Base-by-base conservation (phyloP, 2,113 vertebrate genomes). In the Nyctibius bracteatus region DNA sequence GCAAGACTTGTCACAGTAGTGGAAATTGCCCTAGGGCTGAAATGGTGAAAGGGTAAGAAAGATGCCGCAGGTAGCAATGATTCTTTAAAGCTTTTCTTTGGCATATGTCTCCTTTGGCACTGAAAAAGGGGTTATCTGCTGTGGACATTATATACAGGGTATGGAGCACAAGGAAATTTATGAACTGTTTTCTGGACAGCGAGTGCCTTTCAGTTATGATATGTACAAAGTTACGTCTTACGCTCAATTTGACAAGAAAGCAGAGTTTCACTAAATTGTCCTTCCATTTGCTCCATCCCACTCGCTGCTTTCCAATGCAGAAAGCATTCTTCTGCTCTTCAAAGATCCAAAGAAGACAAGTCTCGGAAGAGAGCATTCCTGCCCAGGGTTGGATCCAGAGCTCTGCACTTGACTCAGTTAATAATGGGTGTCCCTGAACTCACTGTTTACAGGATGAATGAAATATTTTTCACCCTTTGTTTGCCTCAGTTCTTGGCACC, bases 391-490 rank as follows among this genome's bases (percentile, higher is more conserved):
- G 93, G 84, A 95, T 90, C 85, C 41, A 43, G 51, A 93, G 75
- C 80, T 83, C 79, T 33, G 51, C 79, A 55, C 85, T 95, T 94
- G 90, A 88, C 72, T 83, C 90, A 39, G 54, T 72, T 82, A 61
- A 65, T 77, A 86, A 86, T 14, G 55, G 22, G 75, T 90, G 88
- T 94, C 93, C 94, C 82, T 93, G 92, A 95, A 90, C 86, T 92
- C 51, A 19, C 67, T 91, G 80, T 92, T 95, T 87, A 79, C 83
- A 78, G 80, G 63, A 92, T 90, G 90, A 96, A 94, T 63, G 23
- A 83, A 94, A 78, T 90, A 74, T 74, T 96, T 92, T 86, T 94
- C 86, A 88, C 88, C 81, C 72, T 95, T 96, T 94, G 81, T 95
- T 96, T 95, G 94, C 88, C 79, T 88, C 88, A 8, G 7, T 71